A percentile compares a stretch with the other conserved stretches of the same genome.
Conservation (phyloP, 2,113 vertebrate genomes). For the Tupaia chinensis region DNA sequence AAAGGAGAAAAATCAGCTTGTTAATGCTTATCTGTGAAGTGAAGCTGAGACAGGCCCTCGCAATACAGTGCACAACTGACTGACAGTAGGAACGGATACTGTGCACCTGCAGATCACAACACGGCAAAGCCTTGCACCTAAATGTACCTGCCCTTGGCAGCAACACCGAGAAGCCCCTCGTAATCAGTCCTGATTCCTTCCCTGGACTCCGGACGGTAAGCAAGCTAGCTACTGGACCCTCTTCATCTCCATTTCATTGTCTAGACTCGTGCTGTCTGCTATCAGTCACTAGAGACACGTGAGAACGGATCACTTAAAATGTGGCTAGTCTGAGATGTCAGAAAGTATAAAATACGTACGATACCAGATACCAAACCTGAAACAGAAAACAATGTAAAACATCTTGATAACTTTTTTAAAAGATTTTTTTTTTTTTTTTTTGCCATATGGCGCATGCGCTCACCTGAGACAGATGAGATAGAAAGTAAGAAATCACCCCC, state of each 20-base stretch:
- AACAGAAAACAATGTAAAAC: slow-evolving; percentile 14
- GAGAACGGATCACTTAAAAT: not conserved
- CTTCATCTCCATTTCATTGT: not conserved
- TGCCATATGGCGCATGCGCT: too few species aligned
- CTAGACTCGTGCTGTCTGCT: not conserved
- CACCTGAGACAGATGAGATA: too few species aligned
- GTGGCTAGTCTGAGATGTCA: not conserved
- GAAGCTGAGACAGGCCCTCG: not conserved
- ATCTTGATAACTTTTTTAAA: not conserved
- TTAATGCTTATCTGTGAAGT: not conserved
- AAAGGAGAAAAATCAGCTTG: not conserved
- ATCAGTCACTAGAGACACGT: not conserved
- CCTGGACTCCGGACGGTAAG: not conserved
- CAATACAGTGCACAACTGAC: not conserved
- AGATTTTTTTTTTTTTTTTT: too few species aligned
- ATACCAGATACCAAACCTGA: not conserved
- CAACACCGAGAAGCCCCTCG: not conserved
- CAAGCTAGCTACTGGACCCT: not conserved
- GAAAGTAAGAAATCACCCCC: too few species aligned
- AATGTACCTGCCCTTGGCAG: not conserved
- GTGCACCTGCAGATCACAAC: not conserved
- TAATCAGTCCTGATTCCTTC: not conserved
- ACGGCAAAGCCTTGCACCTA: not conserved
- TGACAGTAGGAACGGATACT: not conserved
- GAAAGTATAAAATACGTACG: not conserved